These are phyloP conservation scores for Phengaris alcon DNA, from an alignment of 2,888 invertebrate genomes.

Conservation along the genomic window DNA sequence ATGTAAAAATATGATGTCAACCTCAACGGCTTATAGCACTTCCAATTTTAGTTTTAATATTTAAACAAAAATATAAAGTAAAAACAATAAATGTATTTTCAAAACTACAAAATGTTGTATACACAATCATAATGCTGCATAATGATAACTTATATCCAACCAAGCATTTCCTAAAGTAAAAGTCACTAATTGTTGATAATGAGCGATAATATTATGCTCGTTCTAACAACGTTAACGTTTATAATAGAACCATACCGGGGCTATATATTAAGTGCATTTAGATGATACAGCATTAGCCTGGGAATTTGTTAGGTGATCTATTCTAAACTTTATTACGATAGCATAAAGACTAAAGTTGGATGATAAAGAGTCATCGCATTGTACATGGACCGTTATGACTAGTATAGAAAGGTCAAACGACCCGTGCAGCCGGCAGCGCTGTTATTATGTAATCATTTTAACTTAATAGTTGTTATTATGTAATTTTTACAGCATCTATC, in stretches of 20 bases:
- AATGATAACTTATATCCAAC: neutral
- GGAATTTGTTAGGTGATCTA: neutral
- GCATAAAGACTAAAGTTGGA: neutral
- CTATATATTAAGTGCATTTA: constrained; percentile 22
- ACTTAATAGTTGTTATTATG: constrained; percentile 31
- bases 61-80: too few species aligned
- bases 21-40: neutral
- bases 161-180: constrained; percentile 12
- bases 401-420: constrained; percentile 37
- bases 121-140: neutral
- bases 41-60: neutral
- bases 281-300: constrained; percentile 24
- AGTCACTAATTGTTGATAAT: constrained; percentile 22
- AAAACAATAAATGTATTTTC: neutral
- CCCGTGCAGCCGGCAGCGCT: constrained; percentile 30
- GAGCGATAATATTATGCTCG: neutral
- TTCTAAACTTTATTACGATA: neutral
- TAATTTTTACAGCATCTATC: constrained; percentile 28
- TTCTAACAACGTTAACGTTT: constrained; percentile 16
- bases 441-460: constrained; percentile 31
- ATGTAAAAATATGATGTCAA: neutral
- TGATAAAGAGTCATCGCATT: constrained; percentile 1
- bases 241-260: constrained; percentile 12
- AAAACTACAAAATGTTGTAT: neutral
- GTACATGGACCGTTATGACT: constrained; percentile 28